These are phyloP conservation scores for Malurus alboscapulatus DNA, from an alignment of 2,113 vertebrate genomes.

Conservation along the genomic window DNA sequence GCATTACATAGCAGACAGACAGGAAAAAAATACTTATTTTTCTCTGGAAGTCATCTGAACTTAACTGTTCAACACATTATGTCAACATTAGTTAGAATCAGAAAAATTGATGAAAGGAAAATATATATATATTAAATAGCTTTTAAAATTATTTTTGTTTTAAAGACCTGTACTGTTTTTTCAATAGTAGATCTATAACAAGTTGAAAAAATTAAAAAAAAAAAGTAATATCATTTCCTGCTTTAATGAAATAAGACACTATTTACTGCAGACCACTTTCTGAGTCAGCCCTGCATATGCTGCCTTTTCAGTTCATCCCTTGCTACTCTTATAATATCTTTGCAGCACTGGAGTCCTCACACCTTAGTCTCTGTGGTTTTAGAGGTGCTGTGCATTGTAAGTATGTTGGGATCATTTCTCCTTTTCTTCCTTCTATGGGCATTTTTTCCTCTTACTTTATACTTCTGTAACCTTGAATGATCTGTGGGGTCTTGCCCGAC, in stretches of 20 bases:
- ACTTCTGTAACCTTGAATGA: neutral
- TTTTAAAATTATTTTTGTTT: neutral
- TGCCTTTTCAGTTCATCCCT: neutral
- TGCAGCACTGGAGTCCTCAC: neutral
- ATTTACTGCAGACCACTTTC: neutral
- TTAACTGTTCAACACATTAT: neutral
- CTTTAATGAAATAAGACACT: neutral
- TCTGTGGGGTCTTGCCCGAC: neutral
- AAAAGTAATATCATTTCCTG: rapidly evolving
- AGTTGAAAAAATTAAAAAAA: neutral
- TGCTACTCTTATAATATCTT: neutral
- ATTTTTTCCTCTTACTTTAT: neutral
- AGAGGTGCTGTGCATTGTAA: neutral
- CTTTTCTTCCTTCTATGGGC: neutral
- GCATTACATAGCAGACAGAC: neutral
- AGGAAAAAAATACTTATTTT: neutral
- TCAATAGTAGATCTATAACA: neutral
- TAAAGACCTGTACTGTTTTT: neutral
- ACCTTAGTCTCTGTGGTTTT: neutral
- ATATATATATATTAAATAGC: neutral
- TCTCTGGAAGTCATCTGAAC: neutral
- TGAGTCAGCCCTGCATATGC: neutral
- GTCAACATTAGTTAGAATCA: neutral
- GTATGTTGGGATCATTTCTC: neutral
- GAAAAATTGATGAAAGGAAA: neutral